A percentile compares a stretch with the other conserved stretches of the same genome.
phyloP scores from a whole-genome alignment of 1,140 invertebrate genomes.

The Hyles vespertilio region DNA sequence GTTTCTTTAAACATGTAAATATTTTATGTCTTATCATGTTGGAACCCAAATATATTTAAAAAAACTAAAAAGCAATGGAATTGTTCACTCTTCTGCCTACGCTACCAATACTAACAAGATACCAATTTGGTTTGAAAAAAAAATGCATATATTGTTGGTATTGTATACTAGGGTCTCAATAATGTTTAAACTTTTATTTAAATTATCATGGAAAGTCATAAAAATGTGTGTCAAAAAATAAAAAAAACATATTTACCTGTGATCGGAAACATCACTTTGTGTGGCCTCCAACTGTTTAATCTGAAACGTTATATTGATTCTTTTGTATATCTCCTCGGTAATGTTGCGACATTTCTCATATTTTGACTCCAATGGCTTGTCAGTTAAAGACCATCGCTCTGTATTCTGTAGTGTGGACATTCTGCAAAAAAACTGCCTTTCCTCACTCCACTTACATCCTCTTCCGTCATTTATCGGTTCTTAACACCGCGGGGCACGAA shows the following conservation, averaged over 20 bases:
- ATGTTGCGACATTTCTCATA: slow-evolving; percentile 69
- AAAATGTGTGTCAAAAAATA: neutral
- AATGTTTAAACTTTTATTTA: too few relatives aligned
- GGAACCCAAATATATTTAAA: too few relatives aligned
- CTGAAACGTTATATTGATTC: slow-evolving; percentile 68
- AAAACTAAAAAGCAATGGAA: too few relatives aligned
- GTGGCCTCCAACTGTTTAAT: slow-evolving; percentile 57
- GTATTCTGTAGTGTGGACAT: slow-evolving; percentile 59
- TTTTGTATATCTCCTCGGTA: slow-evolving; percentile 67
- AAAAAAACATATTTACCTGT: slow-evolving; percentile 37
- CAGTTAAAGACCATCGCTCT: slow-evolving; percentile 39
- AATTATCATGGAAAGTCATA: too few relatives aligned
- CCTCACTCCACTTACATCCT: neutral
- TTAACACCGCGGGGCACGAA: neutral
- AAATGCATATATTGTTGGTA: too few relatives aligned
- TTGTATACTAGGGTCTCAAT: too few relatives aligned
- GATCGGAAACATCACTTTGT: slow-evolving; percentile 53
- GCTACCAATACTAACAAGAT: too few relatives aligned
- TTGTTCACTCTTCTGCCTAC: too few relatives aligned
- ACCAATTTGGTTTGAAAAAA: too few relatives aligned
- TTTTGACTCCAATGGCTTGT: slow-evolving; percentile 43
- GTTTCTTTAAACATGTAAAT: too few relatives aligned
- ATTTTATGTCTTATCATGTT: too few relatives aligned
- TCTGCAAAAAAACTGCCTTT: slow-evolving; percentile 19
- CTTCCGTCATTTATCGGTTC: slow-evolving; percentile 9